Evolutionary conservation across 2,888 invertebrate genomes (phyloP).

Genomic region (Aleiodes leptofemur): DNA sequence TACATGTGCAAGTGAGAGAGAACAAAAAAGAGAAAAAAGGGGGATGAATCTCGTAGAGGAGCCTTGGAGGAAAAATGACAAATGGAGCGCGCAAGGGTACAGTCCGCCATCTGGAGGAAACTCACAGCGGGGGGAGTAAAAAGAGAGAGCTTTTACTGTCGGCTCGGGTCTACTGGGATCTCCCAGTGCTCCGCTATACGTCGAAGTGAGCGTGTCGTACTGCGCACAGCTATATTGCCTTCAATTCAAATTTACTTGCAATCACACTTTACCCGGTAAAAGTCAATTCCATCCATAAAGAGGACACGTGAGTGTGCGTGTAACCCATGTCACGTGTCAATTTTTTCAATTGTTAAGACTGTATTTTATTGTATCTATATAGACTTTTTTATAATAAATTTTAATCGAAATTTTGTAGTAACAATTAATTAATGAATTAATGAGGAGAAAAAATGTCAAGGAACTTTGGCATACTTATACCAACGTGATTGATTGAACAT

Average conservation of each 20-base stretch:
- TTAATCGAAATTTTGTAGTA: conserved; percentile 8
- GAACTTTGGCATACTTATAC: conserved; percentile 1
- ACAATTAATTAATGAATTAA: conserved; percentile 5
- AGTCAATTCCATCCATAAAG: not conserved
- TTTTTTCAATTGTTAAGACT: conserved; percentile 37
- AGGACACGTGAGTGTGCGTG: conserved; percentile 42
- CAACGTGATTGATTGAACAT: conserved; percentile 7
- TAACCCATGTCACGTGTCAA: conserved; percentile 33
- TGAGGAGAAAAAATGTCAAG: not conserved
- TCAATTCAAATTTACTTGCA: conserved; percentile 20
- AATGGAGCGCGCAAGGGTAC: conserved; percentile 48
- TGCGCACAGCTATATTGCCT: conserved; percentile 9
- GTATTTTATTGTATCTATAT: conserved; percentile 49
- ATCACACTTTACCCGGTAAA: conserved; percentile 30
- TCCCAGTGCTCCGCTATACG: conserved; percentile 44
- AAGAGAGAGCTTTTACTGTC: conserved; percentile 37
- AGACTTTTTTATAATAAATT: conserved; percentile 36
- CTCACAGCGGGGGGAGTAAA: conserved; percentile 35
- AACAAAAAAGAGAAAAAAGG: conserved; percentile 8
- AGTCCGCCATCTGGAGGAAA: conserved; percentile 47
- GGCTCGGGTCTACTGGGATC: conserved; percentile 18
- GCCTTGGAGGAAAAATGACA: conserved; percentile 46
- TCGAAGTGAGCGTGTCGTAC: conserved; percentile 37
- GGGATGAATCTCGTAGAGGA: conserved; percentile 38
- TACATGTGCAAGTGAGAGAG: conserved; percentile 16